Evolutionary conservation across 2,113 vertebrate genomes (phyloP).

Genomic region (Nicator chloris): DNA sequence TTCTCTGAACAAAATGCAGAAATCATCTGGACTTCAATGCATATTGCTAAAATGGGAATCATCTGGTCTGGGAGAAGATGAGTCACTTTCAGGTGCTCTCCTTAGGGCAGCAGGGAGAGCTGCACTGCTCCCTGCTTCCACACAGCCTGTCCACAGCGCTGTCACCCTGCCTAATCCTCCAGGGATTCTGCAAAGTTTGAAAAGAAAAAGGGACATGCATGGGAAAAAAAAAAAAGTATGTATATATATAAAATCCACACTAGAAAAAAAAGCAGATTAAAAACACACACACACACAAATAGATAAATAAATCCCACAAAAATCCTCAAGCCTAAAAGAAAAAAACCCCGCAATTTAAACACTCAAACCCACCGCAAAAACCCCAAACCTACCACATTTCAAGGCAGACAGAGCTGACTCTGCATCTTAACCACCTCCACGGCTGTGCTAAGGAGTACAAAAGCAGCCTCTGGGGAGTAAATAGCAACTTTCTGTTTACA

Average conservation of each 20-base stretch:
- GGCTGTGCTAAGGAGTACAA: background rate
- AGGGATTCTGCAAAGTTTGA: background rate
- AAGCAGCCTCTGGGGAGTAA: background rate
- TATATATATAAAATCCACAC: background rate
- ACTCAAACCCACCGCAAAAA: background rate
- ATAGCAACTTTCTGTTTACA: background rate
- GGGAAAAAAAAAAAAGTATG: background rate
- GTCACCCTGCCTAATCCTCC: background rate
- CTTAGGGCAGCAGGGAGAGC: background rate
- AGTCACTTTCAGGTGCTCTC: background rate
- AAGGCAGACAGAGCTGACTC: background rate
- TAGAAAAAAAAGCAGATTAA: background rate
- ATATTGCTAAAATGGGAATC: background rate
- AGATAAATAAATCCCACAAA: background rate
- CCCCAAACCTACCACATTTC: background rate
- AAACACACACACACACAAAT: background rate
- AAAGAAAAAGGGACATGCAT: background rate
- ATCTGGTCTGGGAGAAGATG: background rate
- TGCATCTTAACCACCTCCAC: background rate
- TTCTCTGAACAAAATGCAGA: background rate
- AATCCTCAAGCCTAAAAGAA: background rate
- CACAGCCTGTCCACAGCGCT: background rate
- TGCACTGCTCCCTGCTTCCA: background rate
- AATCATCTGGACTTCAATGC: accelerated
- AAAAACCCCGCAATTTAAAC: background rate